Conservation (phyloP, 2,888 invertebrate genomes). For the Orchesellides sinensis region DNA sequence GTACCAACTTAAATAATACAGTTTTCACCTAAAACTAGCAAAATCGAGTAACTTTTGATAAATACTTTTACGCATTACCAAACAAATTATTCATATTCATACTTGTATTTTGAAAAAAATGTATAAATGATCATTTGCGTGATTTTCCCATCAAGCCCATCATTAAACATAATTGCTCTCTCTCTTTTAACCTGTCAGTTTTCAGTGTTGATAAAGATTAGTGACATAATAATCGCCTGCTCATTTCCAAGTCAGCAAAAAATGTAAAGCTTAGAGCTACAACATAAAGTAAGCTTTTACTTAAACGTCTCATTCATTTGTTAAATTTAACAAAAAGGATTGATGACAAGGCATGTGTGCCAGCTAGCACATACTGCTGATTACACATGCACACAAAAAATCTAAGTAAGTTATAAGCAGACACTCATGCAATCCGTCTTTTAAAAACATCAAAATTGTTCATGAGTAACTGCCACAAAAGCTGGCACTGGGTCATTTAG, state of each 20-base stretch:
- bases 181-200: slow-evolving; percentile 61
- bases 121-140: slow-evolving; percentile 55
- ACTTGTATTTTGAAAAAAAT: too few relatives aligned
- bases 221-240: slow-evolving; percentile 63
- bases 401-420: background rate
- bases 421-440: slow-evolving; percentile 23
- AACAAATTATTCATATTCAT: too few relatives aligned
- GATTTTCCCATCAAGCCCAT: slow-evolving; percentile 43
- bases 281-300: slow-evolving; percentile 14
- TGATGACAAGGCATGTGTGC: slow-evolving; percentile 40
- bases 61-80: too few relatives aligned
- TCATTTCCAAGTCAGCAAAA: slow-evolving; percentile 7
- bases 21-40: too few relatives aligned
- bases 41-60: too few relatives aligned
- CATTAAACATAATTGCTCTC: slow-evolving; percentile 55
- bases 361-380: slow-evolving; percentile 20
- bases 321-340: background rate
- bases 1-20: too few relatives aligned
- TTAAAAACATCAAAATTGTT: background rate
- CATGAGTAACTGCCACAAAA: background rate
- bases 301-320: slow-evolving; percentile 45
- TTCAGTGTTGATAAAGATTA: slow-evolving; percentile 60
- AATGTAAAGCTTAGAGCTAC: background rate
- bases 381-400: slow-evolving; percentile 33
- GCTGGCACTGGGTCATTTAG: background rate